A percentile compares a stretch with the other conserved stretches of the same genome.
Conservation (phyloP, 2,113 vertebrate species). For the Phaethon lepturus region DNA sequence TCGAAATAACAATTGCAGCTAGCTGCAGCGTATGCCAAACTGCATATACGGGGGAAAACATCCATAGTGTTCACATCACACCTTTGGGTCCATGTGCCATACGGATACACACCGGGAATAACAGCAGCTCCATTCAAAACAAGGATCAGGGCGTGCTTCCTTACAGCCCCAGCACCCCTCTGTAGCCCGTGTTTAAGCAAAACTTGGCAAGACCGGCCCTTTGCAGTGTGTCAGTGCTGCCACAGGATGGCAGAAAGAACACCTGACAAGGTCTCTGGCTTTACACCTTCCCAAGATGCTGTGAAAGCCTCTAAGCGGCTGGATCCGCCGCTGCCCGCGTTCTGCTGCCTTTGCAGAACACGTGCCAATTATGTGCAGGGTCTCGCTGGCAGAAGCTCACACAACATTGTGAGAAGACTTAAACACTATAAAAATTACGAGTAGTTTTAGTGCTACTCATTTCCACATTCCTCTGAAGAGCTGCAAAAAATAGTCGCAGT, state of each 20-base stretch:
- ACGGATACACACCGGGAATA: not conserved
- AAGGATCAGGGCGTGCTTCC: not conserved
- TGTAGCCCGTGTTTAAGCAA: fast-evolving
- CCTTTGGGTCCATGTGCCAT: fast-evolving
- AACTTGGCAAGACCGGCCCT: not conserved
- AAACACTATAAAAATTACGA: not conserved
- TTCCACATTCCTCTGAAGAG: not conserved
- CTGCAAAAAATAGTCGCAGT: not conserved
- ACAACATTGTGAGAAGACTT: not conserved
- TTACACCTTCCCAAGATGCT: slow-evolving; percentile 5
- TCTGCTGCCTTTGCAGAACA: not conserved
- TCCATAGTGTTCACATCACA: not conserved
- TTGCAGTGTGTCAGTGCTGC: slow-evolving; percentile 32
- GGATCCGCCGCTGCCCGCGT: not conserved
- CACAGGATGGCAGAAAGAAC: slow-evolving; percentile 74
- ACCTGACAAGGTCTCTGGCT: not conserved
- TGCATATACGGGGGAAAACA: not conserved
- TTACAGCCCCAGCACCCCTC: not conserved
- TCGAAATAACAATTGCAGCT: not conserved
- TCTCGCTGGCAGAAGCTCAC: not conserved
- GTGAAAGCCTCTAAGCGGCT: not conserved
- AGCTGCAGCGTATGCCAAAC: not conserved
- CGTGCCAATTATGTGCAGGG: not conserved
- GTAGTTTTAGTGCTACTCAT: not conserved
- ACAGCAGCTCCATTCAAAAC: not conserved